Conservation (phyloP, 2,113 vertebrate genomes). For the Syngnathus typhle region DNA sequence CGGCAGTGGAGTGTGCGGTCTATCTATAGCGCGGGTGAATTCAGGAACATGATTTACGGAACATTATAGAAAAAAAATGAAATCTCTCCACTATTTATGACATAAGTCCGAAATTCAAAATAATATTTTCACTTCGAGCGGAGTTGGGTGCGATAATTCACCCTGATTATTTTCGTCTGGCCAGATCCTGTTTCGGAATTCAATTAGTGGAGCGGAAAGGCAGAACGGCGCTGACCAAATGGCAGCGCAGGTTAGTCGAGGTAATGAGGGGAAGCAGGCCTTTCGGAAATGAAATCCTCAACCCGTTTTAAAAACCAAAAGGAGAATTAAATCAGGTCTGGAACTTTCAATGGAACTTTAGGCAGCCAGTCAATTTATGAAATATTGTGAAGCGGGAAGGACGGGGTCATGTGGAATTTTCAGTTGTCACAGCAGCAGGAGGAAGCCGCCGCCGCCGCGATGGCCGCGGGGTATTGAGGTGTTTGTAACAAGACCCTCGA, state of each 20-base stretch:
- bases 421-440: slow-evolving; percentile 19
- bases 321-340: not conserved
- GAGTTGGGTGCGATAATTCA: not conserved
- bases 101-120: not conserved
- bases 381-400: slow-evolving; percentile 6
- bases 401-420: slow-evolving; percentile 6
- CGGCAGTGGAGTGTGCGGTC: not conserved
- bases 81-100: too few species aligned
- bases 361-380: not conserved
- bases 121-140: not conserved
- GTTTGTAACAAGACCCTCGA: slow-evolving; percentile 32
- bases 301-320: not conserved
- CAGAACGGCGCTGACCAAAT: slow-evolving; percentile 5
- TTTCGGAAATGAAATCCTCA: slow-evolving; percentile 6
- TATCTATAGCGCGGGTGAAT: not conserved
- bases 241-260: slow-evolving; percentile 3
- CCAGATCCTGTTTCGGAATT: slow-evolving; percentile 14
- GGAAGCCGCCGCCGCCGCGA: slow-evolving; percentile 11
- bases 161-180: not conserved
- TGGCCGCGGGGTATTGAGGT: slow-evolving; percentile 10
- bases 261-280: slow-evolving; percentile 3
- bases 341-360: not conserved
- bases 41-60: not conserved
- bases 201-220: slow-evolving; percentile 23
- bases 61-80: not conserved